Evolutionary conservation across 2,888 invertebrate genomes (phyloP).

Genomic region (Anthoptus insignis): DNA sequence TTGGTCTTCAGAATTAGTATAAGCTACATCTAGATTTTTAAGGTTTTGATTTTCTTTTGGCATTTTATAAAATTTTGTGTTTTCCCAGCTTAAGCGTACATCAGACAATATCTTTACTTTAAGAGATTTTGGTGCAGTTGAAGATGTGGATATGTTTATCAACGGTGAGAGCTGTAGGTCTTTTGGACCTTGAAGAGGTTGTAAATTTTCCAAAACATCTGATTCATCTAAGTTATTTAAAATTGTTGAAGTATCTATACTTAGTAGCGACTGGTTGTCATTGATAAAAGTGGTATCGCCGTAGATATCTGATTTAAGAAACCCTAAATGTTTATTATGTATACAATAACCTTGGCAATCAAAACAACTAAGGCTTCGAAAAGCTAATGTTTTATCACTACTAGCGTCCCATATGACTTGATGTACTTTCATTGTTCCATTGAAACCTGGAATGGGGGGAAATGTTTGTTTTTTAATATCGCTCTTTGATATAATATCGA

Average conservation of each 20-base stretch:
- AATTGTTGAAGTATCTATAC: background rate
- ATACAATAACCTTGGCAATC: background rate
- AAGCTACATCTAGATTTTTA: background rate
- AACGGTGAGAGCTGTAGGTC: background rate
- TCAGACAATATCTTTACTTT: background rate
- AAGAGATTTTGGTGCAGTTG: background rate
- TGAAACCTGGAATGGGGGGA: constrained; percentile 2
- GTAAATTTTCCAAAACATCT: background rate
- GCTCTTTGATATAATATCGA: background rate
- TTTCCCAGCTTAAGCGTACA: background rate
- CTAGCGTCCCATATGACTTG: background rate
- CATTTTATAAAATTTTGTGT: background rate
- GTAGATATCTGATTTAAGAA: background rate
- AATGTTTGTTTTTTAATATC: background rate
- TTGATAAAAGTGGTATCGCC: background rate
- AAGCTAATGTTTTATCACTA: background rate
- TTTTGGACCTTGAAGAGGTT: background rate
- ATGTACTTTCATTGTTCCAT: constrained; percentile 12
- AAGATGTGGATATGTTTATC: background rate
- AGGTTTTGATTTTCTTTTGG: background rate
- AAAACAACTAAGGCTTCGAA: background rate
- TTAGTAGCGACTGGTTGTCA: background rate
- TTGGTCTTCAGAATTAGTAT: background rate
- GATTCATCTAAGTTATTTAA: background rate
- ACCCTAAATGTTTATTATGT: constrained; percentile 10